Evolutionary conservation across 2,113 vertebrate species (phyloP).

Genomic region (Astur gentilis): DNA sequence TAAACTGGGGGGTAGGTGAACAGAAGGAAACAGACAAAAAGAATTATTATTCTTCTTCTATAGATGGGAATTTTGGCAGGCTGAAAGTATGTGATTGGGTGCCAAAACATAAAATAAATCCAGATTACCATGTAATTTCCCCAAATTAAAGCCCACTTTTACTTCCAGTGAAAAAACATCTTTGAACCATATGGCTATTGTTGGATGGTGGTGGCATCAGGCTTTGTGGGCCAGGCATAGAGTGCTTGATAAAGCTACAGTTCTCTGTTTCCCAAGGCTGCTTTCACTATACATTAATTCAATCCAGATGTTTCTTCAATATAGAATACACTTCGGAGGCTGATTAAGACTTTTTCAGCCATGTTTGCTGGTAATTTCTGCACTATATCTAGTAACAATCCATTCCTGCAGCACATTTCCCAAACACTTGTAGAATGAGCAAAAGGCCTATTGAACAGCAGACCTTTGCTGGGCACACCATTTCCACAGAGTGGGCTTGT

Average conservation of each 20-base stretch:
- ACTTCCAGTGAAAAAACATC: background rate
- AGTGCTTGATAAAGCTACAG: background rate
- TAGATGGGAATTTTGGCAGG: background rate
- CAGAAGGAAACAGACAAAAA: background rate
- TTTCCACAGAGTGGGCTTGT: fast-evolving
- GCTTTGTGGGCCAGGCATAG: background rate
- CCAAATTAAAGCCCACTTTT: background rate
- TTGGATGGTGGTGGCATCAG: background rate
- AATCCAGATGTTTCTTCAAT: background rate
- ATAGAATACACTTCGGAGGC: background rate
- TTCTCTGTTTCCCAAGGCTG: background rate
- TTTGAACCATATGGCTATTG: background rate
- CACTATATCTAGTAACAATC: background rate
- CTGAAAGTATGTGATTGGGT: background rate
- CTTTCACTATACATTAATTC: background rate
- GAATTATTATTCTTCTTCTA: background rate
- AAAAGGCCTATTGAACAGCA: background rate
- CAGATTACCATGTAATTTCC: background rate
- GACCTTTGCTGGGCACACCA: background rate
- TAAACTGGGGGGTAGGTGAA: background rate
- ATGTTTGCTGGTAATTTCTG: background rate
- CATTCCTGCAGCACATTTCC: background rate
- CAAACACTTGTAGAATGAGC: background rate
- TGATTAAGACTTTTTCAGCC: background rate
- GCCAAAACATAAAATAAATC: background rate